Conservation (phyloP, 1,140 invertebrate species). For the Drosophila murphyi region DNA sequence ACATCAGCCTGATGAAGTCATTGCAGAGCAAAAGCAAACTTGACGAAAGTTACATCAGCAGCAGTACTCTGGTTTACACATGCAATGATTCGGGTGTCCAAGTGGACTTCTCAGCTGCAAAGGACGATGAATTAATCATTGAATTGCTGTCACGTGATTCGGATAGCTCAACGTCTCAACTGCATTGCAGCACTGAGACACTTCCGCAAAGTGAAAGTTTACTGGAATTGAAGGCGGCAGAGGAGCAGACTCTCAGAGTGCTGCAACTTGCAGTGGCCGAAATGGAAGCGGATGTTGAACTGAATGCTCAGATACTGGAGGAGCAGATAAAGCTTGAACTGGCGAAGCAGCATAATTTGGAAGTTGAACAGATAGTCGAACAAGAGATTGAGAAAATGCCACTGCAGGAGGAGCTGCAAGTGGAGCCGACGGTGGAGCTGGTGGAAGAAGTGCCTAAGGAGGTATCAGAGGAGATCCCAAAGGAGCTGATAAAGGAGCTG, state of each 20-base stretch:
- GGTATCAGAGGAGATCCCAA: not conserved
- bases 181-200: conserved; percentile 14
- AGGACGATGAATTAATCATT: conserved; percentile 1
- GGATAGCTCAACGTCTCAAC: conserved; percentile 1
- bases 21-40: not conserved
- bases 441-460: too few relatives aligned
- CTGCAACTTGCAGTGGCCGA: conserved; percentile 68
- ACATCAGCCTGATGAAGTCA: conserved; percentile 25
- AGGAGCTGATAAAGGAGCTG: not conserved
- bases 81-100: conserved; percentile 57
- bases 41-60: conserved; percentile 29
- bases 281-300: conserved; percentile 62
- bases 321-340: conserved; percentile 14
- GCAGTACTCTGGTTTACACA: conserved; percentile 29
- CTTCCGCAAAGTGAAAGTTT: conserved; percentile 18
- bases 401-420: not conserved
- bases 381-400: not conserved
- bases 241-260: conserved; percentile 52
- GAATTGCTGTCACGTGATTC: not conserved
- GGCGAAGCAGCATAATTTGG: not conserved
- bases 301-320: conserved; percentile 25
- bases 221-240: conserved; percentile 27
- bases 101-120: conserved; percentile 25
- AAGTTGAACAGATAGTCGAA: not conserved
- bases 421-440: not conserved